phyloP scores from a whole-genome alignment of 2,888 invertebrate species.

The Rotaria socialis region DNA sequence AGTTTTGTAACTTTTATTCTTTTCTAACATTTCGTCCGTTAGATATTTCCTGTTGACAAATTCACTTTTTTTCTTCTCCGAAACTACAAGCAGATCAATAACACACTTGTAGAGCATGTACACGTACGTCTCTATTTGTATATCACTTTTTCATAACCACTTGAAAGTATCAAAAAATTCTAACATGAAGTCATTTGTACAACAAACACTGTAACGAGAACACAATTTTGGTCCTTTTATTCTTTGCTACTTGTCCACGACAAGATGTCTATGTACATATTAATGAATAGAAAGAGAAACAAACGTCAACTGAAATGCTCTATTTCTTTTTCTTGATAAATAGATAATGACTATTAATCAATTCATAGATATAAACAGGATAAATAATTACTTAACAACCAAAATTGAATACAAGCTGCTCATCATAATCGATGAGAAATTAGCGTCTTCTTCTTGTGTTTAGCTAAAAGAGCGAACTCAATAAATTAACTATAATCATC shows the following conservation, averaged over 20 bases:
- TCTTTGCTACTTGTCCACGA: not conserved
- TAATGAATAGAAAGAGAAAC: not conserved
- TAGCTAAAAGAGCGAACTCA: not conserved
- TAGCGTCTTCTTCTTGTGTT: not conserved
- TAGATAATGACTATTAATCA: not conserved
- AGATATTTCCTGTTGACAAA: no score
- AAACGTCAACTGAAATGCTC: not conserved
- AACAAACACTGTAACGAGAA: not conserved
- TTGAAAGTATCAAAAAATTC: not conserved
- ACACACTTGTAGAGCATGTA: not conserved
- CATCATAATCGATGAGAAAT: not conserved
- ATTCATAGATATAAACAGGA: not conserved
- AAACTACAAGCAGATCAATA: no score
- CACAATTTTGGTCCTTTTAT: not conserved
- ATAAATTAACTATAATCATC: not conserved
- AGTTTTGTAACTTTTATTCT: no score
- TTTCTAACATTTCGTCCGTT: no score
- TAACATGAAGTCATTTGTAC: not conserved
- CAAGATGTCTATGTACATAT: constrained; percentile 18
- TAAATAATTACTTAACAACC: constrained; percentile 16
- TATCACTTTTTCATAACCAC: not conserved
- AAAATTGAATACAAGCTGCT: not conserved
- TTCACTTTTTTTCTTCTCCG: no score
- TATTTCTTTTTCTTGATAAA: not conserved
- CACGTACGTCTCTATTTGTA: not conserved